Percentiles rank a stretch among this genome's conserved stretches.
phyloP scores from a whole-genome alignment of 2,797 vertebrate species.

The Nannoperca obscura region DNA sequence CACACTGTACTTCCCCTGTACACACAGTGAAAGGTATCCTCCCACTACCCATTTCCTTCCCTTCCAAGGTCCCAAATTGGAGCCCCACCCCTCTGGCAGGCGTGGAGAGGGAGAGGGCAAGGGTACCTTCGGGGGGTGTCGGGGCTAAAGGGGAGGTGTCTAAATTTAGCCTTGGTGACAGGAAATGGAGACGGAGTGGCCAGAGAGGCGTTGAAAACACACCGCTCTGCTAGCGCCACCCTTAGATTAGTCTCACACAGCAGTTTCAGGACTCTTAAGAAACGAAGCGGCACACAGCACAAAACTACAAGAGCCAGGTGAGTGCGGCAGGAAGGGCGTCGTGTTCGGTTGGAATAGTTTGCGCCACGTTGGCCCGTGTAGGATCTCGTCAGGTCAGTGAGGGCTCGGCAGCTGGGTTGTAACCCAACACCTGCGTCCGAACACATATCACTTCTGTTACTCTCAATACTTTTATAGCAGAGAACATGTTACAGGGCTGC shows the following conservation, averaged over 20 bases:
- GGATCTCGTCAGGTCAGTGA: constrained; percentile 55
- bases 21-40: constrained; percentile 16
- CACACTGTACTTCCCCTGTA: constrained; percentile 15
- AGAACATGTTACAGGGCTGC: constrained; percentile 27
- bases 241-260: constrained; percentile 50
- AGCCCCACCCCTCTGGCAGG: constrained; percentile 42
- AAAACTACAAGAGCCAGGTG: constrained; percentile 68
- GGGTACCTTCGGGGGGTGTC: constrained; percentile 67
- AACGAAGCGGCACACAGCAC: constrained; percentile 5
- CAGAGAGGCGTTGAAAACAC: constrained; percentile 51
- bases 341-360: constrained; percentile 23
- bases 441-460: constrained; percentile 54
- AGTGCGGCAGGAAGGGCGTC: constrained; percentile 39
- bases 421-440: constrained; percentile 65
- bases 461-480: constrained; percentile 36
- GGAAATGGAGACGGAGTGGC: constrained; percentile 49
- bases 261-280: constrained; percentile 41
- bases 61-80: constrained; percentile 43
- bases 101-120: constrained; percentile 64
- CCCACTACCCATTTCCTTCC: constrained; percentile 8
- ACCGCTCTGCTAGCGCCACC: constrained; percentile 71
- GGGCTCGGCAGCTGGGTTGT: constrained; percentile 73
- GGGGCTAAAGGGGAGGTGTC: constrained; percentile 47
- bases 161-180: constrained; percentile 75
- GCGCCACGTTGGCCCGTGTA: constrained; percentile 31